Conservation (phyloP, 2,888 invertebrate species). For the Dascillus cervinus region DNA sequence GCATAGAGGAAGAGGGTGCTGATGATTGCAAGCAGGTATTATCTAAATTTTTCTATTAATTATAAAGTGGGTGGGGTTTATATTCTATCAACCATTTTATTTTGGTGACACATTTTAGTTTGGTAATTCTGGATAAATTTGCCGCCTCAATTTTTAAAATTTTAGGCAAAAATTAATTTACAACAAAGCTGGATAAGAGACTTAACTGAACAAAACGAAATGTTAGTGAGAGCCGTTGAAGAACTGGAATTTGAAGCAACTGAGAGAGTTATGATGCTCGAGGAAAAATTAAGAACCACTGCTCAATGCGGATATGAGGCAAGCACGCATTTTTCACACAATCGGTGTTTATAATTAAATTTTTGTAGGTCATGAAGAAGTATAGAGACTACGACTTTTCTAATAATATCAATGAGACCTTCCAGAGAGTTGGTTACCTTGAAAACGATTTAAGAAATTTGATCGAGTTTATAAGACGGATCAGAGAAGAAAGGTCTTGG, state of each 20-base stretch:
- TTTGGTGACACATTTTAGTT: too few relatives aligned
- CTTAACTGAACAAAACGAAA: conserved; percentile 58
- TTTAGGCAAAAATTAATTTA: conserved; percentile 56
- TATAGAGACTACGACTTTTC: conserved; percentile 32
- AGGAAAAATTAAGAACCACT: conserved; percentile 45
- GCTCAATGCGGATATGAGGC: conserved; percentile 40
- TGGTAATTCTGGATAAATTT: too few relatives aligned
- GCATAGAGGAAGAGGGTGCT: conserved; percentile 47
- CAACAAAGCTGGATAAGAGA: conserved; percentile 60
- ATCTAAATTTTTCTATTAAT: too few relatives aligned
- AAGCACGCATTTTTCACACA: too few relatives aligned
- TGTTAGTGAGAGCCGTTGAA: conserved; percentile 58
- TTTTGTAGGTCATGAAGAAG: conserved; percentile 34
- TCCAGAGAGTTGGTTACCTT: conserved; percentile 32
- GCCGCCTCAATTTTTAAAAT: conserved; percentile 12
- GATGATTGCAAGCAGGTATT: conserved; percentile 31
- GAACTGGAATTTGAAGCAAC: conserved; percentile 61
- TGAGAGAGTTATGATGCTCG: conserved; percentile 48
- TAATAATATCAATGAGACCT: conserved; percentile 30
- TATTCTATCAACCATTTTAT: too few relatives aligned
- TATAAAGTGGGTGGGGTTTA: too few relatives aligned
- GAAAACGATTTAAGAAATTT: conserved; percentile 40
- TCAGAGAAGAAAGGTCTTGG: conserved; percentile 39
- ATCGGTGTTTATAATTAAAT: not conserved
- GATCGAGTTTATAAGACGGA: conserved; percentile 42